phyloP scores from a whole-genome alignment of 2,113 vertebrate species.

The Polyodon spathula region DNA sequence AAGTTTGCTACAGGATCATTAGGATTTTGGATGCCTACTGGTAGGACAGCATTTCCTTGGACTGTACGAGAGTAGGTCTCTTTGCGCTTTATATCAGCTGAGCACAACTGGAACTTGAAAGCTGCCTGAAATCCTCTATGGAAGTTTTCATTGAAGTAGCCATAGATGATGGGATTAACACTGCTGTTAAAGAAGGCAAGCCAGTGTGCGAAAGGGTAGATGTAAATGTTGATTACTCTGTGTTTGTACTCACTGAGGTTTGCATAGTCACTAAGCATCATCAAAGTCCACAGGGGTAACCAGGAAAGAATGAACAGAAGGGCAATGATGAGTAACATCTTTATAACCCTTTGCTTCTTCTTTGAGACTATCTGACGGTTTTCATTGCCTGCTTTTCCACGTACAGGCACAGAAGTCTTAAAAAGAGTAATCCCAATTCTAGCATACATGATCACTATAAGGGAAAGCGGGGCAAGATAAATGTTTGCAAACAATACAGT shows the following conservation, averaged over 20 bases:
- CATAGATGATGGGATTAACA: constrained; percentile 82
- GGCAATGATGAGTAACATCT: constrained; percentile 77
- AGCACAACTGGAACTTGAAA: constrained; percentile 67
- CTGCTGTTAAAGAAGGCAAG: constrained; percentile 90
- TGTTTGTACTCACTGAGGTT: constrained; percentile 59
- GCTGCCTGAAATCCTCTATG: constrained; percentile 68
- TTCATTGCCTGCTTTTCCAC: constrained; percentile 47
- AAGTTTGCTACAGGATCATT: constrained; percentile 56
- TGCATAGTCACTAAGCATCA: constrained; percentile 84
- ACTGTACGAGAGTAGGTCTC: constrained; percentile 47
- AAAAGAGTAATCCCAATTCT: constrained; percentile 72
- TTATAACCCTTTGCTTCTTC: constrained; percentile 76
- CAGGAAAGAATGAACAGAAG: constrained; percentile 82
- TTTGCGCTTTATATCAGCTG: constrained; percentile 31
- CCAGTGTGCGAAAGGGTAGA: constrained; percentile 88
- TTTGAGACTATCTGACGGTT: constrained; percentile 56
- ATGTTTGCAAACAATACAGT: constrained; percentile 81
- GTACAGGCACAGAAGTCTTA: constrained; percentile 37
- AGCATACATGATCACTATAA: constrained; percentile 77
- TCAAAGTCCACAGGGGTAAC: constrained; percentile 84
- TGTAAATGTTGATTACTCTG: constrained; percentile 74
- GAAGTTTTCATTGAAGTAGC: constrained; percentile 86
- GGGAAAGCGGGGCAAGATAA: constrained; percentile 73
- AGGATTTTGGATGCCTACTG: constrained; percentile 34
- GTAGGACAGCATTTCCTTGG: constrained; percentile 55